These are phyloP conservation scores for Papilio elwesi DNA, from an alignment of 2,888 invertebrate species.

Conservation along the genomic window DNA sequence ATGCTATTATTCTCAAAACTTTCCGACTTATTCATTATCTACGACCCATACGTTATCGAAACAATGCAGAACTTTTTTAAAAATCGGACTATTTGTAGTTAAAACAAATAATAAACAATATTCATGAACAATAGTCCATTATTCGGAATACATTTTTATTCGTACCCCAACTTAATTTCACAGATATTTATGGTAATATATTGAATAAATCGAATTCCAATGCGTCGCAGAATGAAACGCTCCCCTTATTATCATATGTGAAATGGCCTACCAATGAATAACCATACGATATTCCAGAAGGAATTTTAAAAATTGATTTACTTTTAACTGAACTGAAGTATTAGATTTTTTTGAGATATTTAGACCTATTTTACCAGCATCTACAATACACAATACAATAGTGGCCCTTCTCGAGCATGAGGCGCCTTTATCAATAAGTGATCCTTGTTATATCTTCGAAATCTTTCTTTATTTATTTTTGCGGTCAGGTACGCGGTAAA, in stretches of 20 bases:
- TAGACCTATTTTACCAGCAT: too few species aligned
- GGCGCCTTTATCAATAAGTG: too few species aligned
- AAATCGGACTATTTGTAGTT: conserved; percentile 5
- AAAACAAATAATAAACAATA: conserved; percentile 34
- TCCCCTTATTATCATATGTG: conserved; percentile 56
- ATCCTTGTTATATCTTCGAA: neutral
- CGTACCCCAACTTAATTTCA: conserved; percentile 12
- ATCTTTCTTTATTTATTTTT: neutral
- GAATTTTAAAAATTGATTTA: conserved; percentile 20
- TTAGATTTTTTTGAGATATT: too few species aligned
- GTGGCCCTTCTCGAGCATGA: too few species aligned
- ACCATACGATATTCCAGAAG: conserved; percentile 43
- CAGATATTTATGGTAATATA: conserved; percentile 47
- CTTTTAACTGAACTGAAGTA: neutral
- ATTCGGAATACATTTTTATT: conserved; percentile 32
- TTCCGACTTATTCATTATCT: conserved; percentile 24
- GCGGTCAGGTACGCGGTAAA: neutral
- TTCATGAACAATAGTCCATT: conserved; percentile 32
- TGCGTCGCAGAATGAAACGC: conserved; percentile 52
- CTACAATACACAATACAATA: too few species aligned
- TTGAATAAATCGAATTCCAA: conserved; percentile 67
- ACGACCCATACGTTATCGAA: conserved; percentile 18
- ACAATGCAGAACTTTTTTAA: conserved; percentile 28
- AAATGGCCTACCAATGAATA: conserved; percentile 48
- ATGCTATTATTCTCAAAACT: conserved; percentile 27